phyloP scores from a whole-genome alignment of 2,888 invertebrate species.

The Phyllotreta striolata region DNA sequence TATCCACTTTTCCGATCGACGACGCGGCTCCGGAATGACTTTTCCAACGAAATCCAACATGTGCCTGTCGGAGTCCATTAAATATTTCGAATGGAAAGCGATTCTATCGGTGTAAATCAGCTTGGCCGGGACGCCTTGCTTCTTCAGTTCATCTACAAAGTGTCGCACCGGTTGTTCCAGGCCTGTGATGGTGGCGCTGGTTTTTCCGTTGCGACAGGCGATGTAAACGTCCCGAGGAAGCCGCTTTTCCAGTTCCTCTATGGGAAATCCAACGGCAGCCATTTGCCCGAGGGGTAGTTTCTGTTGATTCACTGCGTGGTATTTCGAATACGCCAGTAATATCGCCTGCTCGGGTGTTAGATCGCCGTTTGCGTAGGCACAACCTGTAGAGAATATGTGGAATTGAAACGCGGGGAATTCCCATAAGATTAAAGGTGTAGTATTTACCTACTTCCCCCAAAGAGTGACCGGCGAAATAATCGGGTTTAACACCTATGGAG shows the following conservation, averaged over 20 bases:
- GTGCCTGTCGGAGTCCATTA: conserved; percentile 68
- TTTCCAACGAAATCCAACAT: conserved; percentile 70
- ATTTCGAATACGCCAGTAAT: conserved; percentile 68
- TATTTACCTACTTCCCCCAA: conserved; percentile 77
- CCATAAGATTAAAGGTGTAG: neutral
- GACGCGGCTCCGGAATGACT: conserved; percentile 71
- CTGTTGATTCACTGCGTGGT: conserved; percentile 59
- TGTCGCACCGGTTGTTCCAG: conserved; percentile 72
- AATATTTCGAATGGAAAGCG: conserved; percentile 84
- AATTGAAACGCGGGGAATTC: neutral
- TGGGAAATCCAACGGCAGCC: conserved; percentile 73
- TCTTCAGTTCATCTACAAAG: conserved; percentile 72
- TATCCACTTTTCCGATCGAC: conserved; percentile 80
- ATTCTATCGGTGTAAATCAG: conserved; percentile 83
- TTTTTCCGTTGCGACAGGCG: conserved; percentile 87
- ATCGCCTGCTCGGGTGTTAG: conserved; percentile 69
- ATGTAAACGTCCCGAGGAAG: conserved; percentile 81
- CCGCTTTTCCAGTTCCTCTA: conserved; percentile 59
- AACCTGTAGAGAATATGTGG: conserved; percentile 52
- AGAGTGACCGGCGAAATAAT: conserved; percentile 93
- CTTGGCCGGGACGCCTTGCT: conserved; percentile 76
- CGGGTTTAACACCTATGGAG: conserved; percentile 77
- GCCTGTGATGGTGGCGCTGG: conserved; percentile 89
- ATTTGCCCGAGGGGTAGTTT: conserved; percentile 37
- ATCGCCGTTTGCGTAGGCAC: conserved; percentile 71